Evolutionary conservation across 2,113 vertebrate genomes (phyloP), one percentile per base, ranked within the genome.

Genomic region (Onychostruthus taczanowskii): DNA sequence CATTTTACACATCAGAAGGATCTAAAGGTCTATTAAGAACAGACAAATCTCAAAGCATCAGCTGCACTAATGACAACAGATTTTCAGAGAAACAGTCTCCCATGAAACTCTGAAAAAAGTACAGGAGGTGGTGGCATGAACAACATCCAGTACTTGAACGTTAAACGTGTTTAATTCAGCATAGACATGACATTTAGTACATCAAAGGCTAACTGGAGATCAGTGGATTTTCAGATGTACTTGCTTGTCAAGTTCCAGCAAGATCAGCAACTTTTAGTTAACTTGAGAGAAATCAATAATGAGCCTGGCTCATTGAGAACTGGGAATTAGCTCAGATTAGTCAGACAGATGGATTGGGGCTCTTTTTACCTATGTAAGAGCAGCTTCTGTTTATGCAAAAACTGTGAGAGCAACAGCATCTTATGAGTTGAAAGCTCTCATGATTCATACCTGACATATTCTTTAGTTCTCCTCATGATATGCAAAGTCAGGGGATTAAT

Each of bases 401-500:
- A 6, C n/a, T 10, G 6, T 2, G 3, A 89, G 2, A 59, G 63
- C 24, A 73, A 62, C 30, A 69, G 26, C 31, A 61, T n/a, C 58
- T 27, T 22, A 31, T 8, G 11, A 70, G 28, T 21, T 69, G 33
- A 87, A 89, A 64, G 21, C 18, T 39, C 31, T 28, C 37, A 47
- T 58, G n/a, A 37, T 16, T 62, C 98, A 96, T 98, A 99, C 99
- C 99, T 99, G 92, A 99, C 98, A 16, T 99, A 99, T 96, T 99
- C 99, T 95, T 99, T 99, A 91, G 99, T 99, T 97, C 99, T 99
- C 80, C 99, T 99, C 99, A 99, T 99, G 94, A 99, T 99, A 97
- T 99, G 99, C 75, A 99, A 98, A 46, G 99, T 99, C 49, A 99
- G 98, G 7, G 99, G 99, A 98, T 99, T 99, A 89, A 99, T 99